Conservation (phyloP, 2,113 vertebrate species). For the Galbula dea region DNA sequence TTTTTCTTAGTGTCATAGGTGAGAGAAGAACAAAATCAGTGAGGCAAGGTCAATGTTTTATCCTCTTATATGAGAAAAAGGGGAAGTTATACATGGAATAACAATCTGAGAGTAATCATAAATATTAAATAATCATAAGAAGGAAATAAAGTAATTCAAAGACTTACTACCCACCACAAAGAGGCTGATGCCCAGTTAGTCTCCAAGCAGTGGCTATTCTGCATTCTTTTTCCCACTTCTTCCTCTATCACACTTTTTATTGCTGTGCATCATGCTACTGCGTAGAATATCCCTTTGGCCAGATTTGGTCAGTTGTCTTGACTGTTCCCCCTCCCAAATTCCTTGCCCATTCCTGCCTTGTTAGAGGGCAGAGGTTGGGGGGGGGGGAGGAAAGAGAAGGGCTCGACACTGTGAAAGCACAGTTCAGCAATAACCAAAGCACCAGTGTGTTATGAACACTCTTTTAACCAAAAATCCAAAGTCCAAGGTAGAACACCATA, state of each 20-base stretch:
- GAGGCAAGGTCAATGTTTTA: not conserved
- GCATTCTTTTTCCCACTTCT: no score
- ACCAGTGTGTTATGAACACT: rapidly evolving
- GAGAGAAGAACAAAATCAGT: not conserved
- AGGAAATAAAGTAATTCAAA: not conserved
- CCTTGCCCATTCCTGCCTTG: not conserved
- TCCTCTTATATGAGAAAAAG: not conserved
- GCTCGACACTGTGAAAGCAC: not conserved
- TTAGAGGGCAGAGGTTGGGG: rapidly evolving
- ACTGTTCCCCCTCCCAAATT: not conserved
- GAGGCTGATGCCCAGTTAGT: not conserved
- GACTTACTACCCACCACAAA: not conserved
- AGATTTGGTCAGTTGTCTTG: not conserved
- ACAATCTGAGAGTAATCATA: not conserved
- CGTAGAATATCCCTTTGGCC: not conserved
- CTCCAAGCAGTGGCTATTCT: no score
- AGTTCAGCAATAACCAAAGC: not conserved
- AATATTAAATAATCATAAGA: no score
- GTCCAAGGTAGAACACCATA: not conserved
- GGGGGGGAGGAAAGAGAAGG: rapidly evolving
- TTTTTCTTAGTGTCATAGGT: not conserved
- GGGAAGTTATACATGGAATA: not conserved
- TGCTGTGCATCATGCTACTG: not conserved
- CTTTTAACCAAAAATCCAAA: not conserved
- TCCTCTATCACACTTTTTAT: not conserved